Base-by-base conservation (phyloP, 2,797 vertebrate genomes). In the Vultur gryphus region DNA sequence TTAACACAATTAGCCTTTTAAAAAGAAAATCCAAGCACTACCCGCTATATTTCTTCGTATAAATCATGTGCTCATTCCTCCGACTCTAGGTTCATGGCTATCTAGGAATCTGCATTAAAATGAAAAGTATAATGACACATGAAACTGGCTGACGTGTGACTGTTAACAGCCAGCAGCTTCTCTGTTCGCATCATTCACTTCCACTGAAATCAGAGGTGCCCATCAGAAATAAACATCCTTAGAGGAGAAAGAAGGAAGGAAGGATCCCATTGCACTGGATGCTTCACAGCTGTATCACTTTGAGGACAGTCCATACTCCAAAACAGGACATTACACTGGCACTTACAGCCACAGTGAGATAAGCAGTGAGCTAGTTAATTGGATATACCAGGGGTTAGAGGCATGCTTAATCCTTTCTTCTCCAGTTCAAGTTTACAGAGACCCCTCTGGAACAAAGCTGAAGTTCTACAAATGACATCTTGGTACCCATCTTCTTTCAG, bases 1-100 rank as follows among this genome's bases (percentile, higher is more conserved):
- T 97, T 96, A 97, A 84, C 92, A 96, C 95, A 97, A 97, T 97
- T 96, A 97, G 87, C 84, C 90, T 93, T 87, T 85, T 83, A 78
- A 96, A 93, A 95, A 89, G 90, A 90, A 92, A 95, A 96, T 69
- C 69, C 61, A 85, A 85, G 58, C 10, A 23, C 71, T 83, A 92
- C 59, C 83, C 4, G 0, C 44, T 93, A 5, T 62, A 69, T 67
- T 89, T 85, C 84, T 95, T 87, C 51, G 43, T n/a, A 83, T 72
- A 93, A 95, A 94, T 72, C 61, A 69, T 28, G 57, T 7, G 69
- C 69, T 62, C 4, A 0, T 55, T 91, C 72, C 84, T 91, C 46
- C 41, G 21, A 11, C 44, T 83, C 64, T 33, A 65, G 28, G 29
- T 81, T 87, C 62, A 31, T 37, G 76, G 89, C 91, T 91, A 64